A percentile compares a stretch with the other conserved stretches of the same genome.
Conservation (phyloP, 2,888 invertebrate genomes). For the Nemotelus nigrinus region DNA sequence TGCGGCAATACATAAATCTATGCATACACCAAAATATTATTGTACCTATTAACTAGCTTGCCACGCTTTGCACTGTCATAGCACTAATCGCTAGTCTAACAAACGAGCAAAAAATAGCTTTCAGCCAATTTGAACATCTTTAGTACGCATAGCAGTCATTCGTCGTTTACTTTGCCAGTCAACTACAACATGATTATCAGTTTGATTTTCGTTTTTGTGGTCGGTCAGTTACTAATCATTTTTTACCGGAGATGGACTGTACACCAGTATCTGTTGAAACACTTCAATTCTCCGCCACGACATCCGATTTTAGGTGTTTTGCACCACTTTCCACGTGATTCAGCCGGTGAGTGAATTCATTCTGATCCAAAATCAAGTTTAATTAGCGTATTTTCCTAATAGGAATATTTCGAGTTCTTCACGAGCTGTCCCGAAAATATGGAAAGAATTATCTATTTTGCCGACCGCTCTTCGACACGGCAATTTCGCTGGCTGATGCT, state of each 20-base stretch:
- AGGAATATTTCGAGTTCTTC: neutral
- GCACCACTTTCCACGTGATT: neutral
- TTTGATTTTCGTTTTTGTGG: neutral
- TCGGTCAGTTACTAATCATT: neutral
- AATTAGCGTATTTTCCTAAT: neutral
- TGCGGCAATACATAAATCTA: too few relatives aligned
- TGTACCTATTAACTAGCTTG: too few relatives aligned
- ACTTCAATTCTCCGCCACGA: conserved; percentile 18
- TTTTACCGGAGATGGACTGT: conserved; percentile 25
- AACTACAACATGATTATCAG: neutral
- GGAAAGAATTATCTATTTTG: conserved; percentile 34
- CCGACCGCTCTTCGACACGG: neutral
- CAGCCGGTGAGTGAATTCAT: conserved; percentile 3
- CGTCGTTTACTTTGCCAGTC: too few relatives aligned
- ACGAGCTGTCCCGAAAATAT: neutral
- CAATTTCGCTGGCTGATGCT: conserved; percentile 3
- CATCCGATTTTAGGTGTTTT: conserved; percentile 29
- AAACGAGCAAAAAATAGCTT: too few relatives aligned
- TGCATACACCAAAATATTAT: too few relatives aligned
- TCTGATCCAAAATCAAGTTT: neutral
- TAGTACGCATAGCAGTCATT: too few relatives aligned
- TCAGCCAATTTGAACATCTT: too few relatives aligned
- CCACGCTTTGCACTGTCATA: too few relatives aligned
- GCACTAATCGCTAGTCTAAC: too few relatives aligned
- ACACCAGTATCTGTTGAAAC: neutral